Conservation (phyloP, 2,113 vertebrate species). For the Natator depressus region DNA sequence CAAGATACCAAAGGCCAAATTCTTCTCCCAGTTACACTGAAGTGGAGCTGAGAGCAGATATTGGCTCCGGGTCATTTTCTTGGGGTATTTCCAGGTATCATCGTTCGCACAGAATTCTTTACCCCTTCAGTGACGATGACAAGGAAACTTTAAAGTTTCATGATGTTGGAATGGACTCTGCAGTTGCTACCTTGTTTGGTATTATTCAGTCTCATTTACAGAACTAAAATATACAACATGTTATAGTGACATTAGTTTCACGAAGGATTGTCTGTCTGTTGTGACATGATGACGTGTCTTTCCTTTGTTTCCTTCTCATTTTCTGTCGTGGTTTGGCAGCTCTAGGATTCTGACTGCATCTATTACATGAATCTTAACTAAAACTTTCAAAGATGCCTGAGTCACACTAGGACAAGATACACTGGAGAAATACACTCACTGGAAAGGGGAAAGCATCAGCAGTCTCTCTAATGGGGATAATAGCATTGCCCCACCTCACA, state of each 20-base stretch:
- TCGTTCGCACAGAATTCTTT: neutral
- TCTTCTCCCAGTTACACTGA: neutral
- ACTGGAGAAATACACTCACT: neutral
- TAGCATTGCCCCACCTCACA: neutral
- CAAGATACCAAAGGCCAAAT: slow-evolving; percentile 43
- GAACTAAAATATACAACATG: neutral
- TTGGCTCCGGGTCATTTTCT: neutral
- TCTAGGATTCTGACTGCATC: neutral
- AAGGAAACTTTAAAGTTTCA: neutral
- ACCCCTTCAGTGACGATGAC: neutral
- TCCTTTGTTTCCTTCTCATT: neutral
- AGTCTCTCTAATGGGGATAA: neutral
- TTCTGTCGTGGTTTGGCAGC: neutral
- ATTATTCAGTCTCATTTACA: neutral
- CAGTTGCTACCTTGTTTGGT: neutral
- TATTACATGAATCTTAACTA: slow-evolving; percentile 3
- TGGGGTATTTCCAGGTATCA: slow-evolving; percentile 27
- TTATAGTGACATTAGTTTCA: neutral
- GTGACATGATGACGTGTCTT: neutral
- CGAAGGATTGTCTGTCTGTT: neutral
- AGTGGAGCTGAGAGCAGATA: slow-evolving; percentile 6
- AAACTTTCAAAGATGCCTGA: neutral
- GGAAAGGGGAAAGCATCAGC: neutral
- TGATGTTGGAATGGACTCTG: slow-evolving; percentile 8
- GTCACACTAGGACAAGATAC: neutral